Percentiles rank a stretch among this genome's conserved stretches.
Evolutionary conservation across 2,113 vertebrate species (phyloP).

Genomic region (Callospermophilus lateralis): DNA sequence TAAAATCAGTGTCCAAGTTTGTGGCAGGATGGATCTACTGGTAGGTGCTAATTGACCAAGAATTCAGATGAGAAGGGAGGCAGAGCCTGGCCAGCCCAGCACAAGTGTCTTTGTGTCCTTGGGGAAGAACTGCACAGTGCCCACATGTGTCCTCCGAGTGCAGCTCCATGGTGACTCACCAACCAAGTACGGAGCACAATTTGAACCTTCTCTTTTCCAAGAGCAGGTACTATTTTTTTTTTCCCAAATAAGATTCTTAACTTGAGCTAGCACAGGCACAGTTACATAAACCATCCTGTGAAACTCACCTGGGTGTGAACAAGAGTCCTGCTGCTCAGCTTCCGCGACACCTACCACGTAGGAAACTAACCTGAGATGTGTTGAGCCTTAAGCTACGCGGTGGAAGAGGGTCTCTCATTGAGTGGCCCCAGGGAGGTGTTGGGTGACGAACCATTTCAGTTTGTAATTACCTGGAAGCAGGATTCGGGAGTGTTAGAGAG

Average conservation of each 20-base stretch:
- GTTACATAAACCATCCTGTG: not conserved
- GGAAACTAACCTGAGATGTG: not conserved
- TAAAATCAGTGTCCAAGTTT: not conserved
- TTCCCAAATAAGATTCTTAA: not conserved
- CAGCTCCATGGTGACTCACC: not conserved
- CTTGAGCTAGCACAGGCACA: not conserved
- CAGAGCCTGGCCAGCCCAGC: not conserved
- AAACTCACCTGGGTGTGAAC: not conserved
- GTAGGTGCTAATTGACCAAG: not conserved
- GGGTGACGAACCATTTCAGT: not conserved
- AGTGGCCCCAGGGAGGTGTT: not conserved
- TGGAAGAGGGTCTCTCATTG: not conserved
- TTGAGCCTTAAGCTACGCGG: not conserved
- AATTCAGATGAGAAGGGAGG: not conserved
- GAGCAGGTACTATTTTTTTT: not conserved
- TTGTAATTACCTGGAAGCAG: constrained; percentile 27
- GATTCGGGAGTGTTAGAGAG: not conserved
- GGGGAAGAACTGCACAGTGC: not conserved
- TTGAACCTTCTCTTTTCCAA: not conserved
- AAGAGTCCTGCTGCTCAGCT: not conserved
- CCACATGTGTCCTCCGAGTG: not conserved
- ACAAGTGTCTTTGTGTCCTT: not conserved
- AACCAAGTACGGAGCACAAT: not conserved
- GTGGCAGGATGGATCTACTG: not conserved
- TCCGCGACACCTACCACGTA: not conserved